phyloP scores from a whole-genome alignment of 2,113 vertebrate species.

The Lipophrys pholis region DNA sequence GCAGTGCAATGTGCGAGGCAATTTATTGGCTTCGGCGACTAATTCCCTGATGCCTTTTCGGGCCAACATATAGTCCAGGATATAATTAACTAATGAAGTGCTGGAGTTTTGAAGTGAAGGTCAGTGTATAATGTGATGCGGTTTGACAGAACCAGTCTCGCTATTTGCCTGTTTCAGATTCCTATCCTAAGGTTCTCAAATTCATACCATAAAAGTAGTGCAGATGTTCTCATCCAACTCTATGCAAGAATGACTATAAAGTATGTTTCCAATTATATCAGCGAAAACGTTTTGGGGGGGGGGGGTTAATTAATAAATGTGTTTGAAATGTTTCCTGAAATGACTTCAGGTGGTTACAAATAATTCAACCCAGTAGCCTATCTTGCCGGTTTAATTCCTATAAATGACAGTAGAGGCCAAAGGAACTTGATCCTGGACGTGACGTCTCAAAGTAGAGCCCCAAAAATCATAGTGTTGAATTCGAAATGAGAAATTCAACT shows the following conservation, averaged over 20 bases:
- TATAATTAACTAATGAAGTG: neutral
- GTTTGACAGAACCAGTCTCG: too few relatives aligned
- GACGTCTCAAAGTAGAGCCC: neutral
- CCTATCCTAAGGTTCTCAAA: too few relatives aligned
- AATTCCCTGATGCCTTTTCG: neutral
- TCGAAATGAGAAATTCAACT: neutral
- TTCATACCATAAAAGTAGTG: too few relatives aligned
- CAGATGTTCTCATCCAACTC: too few relatives aligned
- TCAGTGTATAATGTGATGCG: too few relatives aligned
- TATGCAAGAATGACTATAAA: too few relatives aligned
- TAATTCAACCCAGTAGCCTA: neutral
- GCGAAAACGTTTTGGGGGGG: too few relatives aligned
- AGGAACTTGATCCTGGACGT: neutral
- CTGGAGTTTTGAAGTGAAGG: neutral
- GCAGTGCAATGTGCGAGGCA: too few relatives aligned
- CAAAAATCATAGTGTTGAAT: neutral
- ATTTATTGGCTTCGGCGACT: neutral
- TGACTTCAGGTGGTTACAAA: too few relatives aligned
- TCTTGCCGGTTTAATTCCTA: neutral
- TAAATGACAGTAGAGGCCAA: slow-evolving; percentile 4
- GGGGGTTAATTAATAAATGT: too few relatives aligned
- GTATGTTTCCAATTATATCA: too few relatives aligned
- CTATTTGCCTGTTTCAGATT: too few relatives aligned
- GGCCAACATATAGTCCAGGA: neutral
- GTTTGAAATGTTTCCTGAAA: neutral